Conservation (phyloP, 2,888 invertebrate genomes). For the Phalera bucephala region DNA sequence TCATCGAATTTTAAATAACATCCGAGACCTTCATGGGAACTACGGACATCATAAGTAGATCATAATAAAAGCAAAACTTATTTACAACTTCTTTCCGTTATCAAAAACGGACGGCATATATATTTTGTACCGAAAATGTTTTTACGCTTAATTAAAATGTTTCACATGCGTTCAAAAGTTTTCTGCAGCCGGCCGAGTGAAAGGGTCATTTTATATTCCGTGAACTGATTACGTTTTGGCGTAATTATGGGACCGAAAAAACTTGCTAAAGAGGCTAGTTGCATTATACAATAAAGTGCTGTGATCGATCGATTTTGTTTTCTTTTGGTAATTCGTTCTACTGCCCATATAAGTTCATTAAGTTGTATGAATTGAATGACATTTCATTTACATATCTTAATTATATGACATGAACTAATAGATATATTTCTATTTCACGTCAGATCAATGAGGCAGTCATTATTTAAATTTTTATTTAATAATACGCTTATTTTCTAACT, state of each 20-base stretch:
- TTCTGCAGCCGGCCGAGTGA: conserved; percentile 29
- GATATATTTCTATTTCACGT: too few relatives aligned
- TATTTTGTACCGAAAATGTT: conserved; percentile 6
- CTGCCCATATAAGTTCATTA: too few relatives aligned
- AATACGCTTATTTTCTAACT: too few relatives aligned
- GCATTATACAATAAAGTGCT: not conserved
- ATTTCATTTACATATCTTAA: too few relatives aligned
- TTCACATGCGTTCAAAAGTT: conserved; percentile 13
- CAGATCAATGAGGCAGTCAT: too few relatives aligned
- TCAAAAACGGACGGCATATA: conserved; percentile 6
- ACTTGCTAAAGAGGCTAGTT: not conserved
- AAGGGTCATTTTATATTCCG: conserved; percentile 38
- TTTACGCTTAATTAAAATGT: conserved; percentile 14
- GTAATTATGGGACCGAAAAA: conserved; percentile 3
- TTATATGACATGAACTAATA: too few relatives aligned
- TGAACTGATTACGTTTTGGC: conserved; percentile 26
- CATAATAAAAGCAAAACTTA: conserved; percentile 1
- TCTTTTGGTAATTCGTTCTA: too few relatives aligned
- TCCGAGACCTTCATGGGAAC: not conserved
- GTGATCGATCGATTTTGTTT: not conserved
- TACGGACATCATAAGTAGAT: conserved; percentile 3
- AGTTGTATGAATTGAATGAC: too few relatives aligned
- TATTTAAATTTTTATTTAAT: too few relatives aligned
- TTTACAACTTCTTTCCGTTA: conserved; percentile 1
- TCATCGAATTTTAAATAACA: conserved; percentile 1